phyloP scores from a whole-genome alignment of 1,140 invertebrate species.

The Venturia canescens region DNA sequence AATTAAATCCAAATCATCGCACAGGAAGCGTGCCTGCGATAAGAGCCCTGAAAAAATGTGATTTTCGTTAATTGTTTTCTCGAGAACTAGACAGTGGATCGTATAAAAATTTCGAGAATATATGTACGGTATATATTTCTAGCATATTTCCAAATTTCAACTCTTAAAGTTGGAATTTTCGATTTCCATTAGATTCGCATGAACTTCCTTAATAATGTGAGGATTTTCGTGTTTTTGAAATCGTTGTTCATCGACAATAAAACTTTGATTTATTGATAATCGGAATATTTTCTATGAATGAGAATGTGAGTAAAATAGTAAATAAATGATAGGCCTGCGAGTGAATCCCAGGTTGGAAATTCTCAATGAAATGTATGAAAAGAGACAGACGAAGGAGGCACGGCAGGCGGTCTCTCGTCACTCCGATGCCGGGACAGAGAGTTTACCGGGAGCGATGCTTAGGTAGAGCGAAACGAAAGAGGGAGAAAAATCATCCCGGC shows the following conservation, averaged over 20 bases:
- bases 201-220: slow-evolving; percentile 6
- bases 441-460: neutral
- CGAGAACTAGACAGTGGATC: too few relatives aligned
- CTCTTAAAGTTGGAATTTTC: too few relatives aligned
- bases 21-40: too few relatives aligned
- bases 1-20: too few relatives aligned
- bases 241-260: neutral
- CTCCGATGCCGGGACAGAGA: slow-evolving; percentile 26
- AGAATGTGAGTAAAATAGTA: neutral
- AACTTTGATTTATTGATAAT: neutral
- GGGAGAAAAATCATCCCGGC: slow-evolving; percentile 62
- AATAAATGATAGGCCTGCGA: neutral
- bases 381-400: slow-evolving; percentile 32
- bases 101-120: too few relatives aligned
- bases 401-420: slow-evolving; percentile 46
- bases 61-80: too few relatives aligned
- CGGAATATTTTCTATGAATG: neutral
- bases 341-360: neutral
- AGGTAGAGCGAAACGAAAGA: slow-evolving; percentile 36
- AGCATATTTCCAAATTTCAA: too few relatives aligned
- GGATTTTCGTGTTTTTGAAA: neutral
- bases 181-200: too few relatives aligned
- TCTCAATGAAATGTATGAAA: neutral
- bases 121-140: too few relatives aligned
- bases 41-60: too few relatives aligned